Evolutionary conservation across 2,113 vertebrate species (phyloP).

Genomic region (Trematomus loennbergii): DNA sequence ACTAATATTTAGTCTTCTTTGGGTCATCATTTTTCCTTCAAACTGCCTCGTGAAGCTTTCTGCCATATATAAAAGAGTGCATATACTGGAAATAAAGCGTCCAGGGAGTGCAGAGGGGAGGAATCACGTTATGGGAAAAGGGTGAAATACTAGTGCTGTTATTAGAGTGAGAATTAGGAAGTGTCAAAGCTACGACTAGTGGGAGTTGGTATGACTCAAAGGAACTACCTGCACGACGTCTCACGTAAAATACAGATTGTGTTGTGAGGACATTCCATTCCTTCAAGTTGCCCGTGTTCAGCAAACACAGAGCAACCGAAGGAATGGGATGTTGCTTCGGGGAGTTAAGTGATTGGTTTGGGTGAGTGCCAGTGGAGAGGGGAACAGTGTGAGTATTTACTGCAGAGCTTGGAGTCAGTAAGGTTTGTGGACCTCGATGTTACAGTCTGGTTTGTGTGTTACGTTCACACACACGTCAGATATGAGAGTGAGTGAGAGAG

Average conservation of each 20-base stretch:
- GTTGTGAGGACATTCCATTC: conserved; percentile 34
- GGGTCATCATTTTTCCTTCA: too few species aligned
- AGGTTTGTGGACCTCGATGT: conserved; percentile 48
- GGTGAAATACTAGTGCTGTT: conserved; percentile 47
- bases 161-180: conserved; percentile 51
- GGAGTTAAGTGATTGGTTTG: neutral
- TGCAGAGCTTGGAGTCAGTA: conserved; percentile 64
- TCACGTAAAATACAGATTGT: too few species aligned
- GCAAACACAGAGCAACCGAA: neutral
- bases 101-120: conserved; percentile 61
- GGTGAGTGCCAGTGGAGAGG: conserved; percentile 40
- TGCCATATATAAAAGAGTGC: neutral
- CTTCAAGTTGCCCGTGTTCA: neutral
- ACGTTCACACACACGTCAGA: conserved; percentile 21
- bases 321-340: conserved; percentile 30
- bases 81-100: conserved; percentile 7
- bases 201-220: conserved; percentile 42
- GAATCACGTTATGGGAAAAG: conserved; percentile 47
- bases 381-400: conserved; percentile 21
- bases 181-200: conserved; percentile 41
- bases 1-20: too few species aligned
- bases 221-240: conserved; percentile 17
- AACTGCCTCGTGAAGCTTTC: conserved; percentile 38
- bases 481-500: conserved; percentile 34
- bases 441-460: conserved; percentile 4